Conservation (phyloP, 2,113 vertebrate genomes). For the Tychaedon coryphoeus region DNA sequence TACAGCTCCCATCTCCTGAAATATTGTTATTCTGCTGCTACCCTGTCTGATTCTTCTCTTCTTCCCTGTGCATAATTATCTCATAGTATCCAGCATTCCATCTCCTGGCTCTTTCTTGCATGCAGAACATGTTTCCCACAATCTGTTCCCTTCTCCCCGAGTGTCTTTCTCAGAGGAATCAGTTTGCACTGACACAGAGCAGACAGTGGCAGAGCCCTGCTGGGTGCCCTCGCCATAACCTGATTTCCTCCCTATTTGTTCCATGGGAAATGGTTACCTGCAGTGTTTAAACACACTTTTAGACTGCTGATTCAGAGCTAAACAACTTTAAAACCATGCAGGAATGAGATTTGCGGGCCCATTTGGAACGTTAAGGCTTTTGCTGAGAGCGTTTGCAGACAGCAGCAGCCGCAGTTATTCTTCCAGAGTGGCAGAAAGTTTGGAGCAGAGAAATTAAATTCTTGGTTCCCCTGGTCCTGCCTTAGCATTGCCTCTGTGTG, state of each 20-base stretch:
- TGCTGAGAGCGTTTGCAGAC: constrained; percentile 61
- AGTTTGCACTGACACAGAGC: constrained; percentile 79
- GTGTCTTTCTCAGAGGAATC: constrained; percentile 81
- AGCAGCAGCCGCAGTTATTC: constrained; percentile 56
- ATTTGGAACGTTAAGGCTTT: constrained; percentile 58
- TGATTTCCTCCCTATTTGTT: constrained; percentile 81
- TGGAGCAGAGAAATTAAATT: constrained; percentile 52
- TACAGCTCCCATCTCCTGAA: constrained; percentile 36
- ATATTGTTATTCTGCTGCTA: constrained; percentile 47
- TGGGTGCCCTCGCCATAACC: constrained; percentile 80
- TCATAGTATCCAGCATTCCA: constrained; percentile 71
- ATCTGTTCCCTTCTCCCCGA: constrained; percentile 82
- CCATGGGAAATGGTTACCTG: constrained; percentile 76
- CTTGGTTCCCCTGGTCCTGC: not conserved
- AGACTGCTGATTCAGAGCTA: constrained; percentile 77
- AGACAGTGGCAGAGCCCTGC: constrained; percentile 77
- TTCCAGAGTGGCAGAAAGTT: constrained; percentile 57
- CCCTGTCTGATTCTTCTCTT: constrained; percentile 11
- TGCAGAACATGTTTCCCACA: constrained; percentile 81
- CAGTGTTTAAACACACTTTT: constrained; percentile 76
- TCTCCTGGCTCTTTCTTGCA: constrained; percentile 75
- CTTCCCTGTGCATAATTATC: constrained; percentile 73
- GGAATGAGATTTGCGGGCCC: constrained; percentile 71
- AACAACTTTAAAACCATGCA: constrained; percentile 72
- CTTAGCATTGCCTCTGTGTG: not conserved